Evolutionary conservation across 1,140 invertebrate genomes (phyloP).

Genomic region (Helicoverpa zea): DNA sequence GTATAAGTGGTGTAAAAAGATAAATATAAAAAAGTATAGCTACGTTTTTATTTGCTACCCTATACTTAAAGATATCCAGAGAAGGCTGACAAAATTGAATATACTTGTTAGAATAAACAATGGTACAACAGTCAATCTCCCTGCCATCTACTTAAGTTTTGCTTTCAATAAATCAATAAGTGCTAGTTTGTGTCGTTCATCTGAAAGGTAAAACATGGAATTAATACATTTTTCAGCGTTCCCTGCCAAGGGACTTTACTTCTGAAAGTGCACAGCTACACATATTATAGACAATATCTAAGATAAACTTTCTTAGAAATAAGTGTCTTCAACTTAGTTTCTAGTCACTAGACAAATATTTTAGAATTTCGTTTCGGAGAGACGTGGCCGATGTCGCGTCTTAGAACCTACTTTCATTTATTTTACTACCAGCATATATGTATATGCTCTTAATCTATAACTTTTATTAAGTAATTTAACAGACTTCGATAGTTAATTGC

Average conservation of each 20-base stretch:
- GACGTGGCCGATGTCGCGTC: slow-evolving; percentile 62
- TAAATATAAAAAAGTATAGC: no score
- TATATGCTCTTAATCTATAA: slow-evolving; percentile 33
- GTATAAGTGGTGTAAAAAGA: no score
- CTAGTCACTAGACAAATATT: slow-evolving; percentile 78
- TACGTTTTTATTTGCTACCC: no score
- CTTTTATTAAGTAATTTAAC: slow-evolving; percentile 48
- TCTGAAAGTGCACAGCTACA: slow-evolving; percentile 29
- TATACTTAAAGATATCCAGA: no score
- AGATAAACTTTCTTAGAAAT: slow-evolving; percentile 55
- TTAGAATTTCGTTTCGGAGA: slow-evolving; percentile 85
- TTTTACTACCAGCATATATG: slow-evolving; percentile 48
- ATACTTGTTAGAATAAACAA: no score
- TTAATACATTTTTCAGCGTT: not conserved
- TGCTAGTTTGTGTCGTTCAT: not conserved
- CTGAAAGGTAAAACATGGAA: slow-evolving; percentile 4
- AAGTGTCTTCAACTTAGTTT: slow-evolving; percentile 65
- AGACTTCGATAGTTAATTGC: slow-evolving; percentile 63
- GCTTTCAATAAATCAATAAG: no score
- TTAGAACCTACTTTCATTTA: slow-evolving; percentile 63
- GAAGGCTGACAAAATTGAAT: no score
- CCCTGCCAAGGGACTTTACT: not conserved
- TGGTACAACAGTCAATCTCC: no score
- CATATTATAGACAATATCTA: slow-evolving; percentile 32
- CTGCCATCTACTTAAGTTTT: no score